Evolutionary conservation across 2,888 invertebrate genomes (phyloP), one percentile per base, ranked within the genome.

Genomic region (Caenorhabditis panamensis): DNA sequence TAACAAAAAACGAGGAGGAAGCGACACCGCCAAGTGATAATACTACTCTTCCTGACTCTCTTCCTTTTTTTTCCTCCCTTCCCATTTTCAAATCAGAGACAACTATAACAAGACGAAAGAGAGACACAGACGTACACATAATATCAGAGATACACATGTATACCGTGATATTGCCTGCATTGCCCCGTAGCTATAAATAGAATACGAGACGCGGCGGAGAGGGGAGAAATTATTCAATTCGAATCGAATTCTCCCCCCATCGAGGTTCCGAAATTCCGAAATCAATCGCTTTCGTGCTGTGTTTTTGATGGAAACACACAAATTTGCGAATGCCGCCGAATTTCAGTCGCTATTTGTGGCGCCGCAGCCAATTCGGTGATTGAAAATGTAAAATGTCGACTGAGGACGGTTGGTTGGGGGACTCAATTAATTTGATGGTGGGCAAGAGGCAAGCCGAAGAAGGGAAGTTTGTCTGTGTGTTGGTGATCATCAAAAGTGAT

Each of bases 401-500:
- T 20, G 63, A 20, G 47, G 6, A n/a, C n/a, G n/a, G n/a, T 11
- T 3, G 44, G 37, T 2, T 36, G 56, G 28, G 13, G n/a, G 36
- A 56, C 20, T 47, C 47, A 58, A 59, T 54, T 54, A 67, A 67
- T 69, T 51, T 44, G 44, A 41, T 41, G 68, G 13, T 31, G n/a
- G n/a, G 37, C 13, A 20, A 41, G 47, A 20, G 44, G 44, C 36
- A 13, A n/a, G 8, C 16, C 28, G 47, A 49, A 26, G 22, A 28
- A 58, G 36, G 20, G 20, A 26, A 59, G 26, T 24, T 37, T 54
- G 53, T 54, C 5, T 54, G 26, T 54, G 16, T 54, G 26, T n/a
- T 26, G 41, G 20, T 71, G 71, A 71, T 71, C 69, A 71, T 62
- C 69, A 62, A 71, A 71, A 71, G 71, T 71, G 61, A 41, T 54